Base-by-base conservation (phyloP, 1,140 invertebrate genomes). In the Dryas iulia region DNA sequence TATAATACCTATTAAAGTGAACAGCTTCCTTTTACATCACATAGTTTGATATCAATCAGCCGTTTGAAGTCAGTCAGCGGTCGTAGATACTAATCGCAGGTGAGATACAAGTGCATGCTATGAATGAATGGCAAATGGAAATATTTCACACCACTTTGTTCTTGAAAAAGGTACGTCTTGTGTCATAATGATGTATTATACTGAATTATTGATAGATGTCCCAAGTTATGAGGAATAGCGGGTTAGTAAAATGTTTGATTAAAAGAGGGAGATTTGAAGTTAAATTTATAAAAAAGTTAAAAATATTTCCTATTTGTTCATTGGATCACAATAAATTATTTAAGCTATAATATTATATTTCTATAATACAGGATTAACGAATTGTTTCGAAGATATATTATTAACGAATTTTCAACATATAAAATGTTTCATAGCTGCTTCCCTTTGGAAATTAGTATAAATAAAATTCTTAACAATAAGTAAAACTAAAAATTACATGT, bases 121-220 rank as follows among this genome's bases (percentile, higher is more conserved):
- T 47, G 39, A 47, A 39, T 39, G 35, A 39, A 47, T 61, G 14
- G 67, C 53, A 72, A 70, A 71, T 64, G 64, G 64, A 72, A 72
- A 74, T 70, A 80, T 74, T 76, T 83, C 75, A 81, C 77, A 81
- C 73, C 78, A 79, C 65, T 79, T 82, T 78, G 79, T 83, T 80
- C 69, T 30, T 67, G 65, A 73, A 79, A 82, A 71, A 77, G 76
- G 74, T 77, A 81, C 79, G 76, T 69, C 78, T 78, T 73, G 57
- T 47, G 61, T 56, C 35, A 47, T 39, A 57, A 62, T 60, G 31
- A 83, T 83, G 75, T 81, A 76, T 73, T 66, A 72, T 73, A 76
- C 75, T 79, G 70, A 77, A 74, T 73, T 67, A 35, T 69, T 71
- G 57, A 10, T 62, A 7, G 1, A 23, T 58, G 65, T 73, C 35